phyloP scores from a whole-genome alignment of 2,797 vertebrate genomes.

The Takifugu rubripes region DNA sequence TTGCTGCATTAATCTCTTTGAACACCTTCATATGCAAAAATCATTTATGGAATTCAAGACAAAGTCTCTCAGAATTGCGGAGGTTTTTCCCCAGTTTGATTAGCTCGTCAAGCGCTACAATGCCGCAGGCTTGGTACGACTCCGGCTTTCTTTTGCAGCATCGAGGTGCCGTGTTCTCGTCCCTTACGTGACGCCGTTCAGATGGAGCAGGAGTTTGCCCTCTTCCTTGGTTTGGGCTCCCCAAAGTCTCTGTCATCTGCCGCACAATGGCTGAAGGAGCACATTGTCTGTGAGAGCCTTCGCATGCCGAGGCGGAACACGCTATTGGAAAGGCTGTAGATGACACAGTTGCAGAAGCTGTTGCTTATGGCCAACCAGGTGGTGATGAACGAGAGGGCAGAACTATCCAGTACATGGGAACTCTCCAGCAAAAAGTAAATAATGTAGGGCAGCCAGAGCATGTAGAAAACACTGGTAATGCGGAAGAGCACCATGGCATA shows the following conservation, averaged over 20 bases:
- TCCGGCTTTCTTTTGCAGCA: constrained; percentile 17
- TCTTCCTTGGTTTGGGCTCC: constrained; percentile 90
- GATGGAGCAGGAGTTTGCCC: constrained; percentile 96
- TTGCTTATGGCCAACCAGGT: constrained; percentile 99
- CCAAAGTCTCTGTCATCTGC: constrained; percentile 84
- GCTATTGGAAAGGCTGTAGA: constrained; percentile 98
- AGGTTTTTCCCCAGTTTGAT: neutral
- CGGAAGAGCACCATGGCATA: constrained; percentile 98
- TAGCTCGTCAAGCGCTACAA: too few relatives aligned
- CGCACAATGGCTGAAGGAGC: constrained; percentile 81
- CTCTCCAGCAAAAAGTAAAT: constrained; percentile 98
- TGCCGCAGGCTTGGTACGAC: neutral
- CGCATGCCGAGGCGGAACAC: constrained; percentile 95
- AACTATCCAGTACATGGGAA: constrained; percentile 90
- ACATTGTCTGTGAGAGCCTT: constrained; percentile 92
- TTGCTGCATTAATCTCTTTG: constrained; percentile 24
- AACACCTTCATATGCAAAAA: constrained; percentile 31
- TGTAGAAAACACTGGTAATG: constrained; percentile 97
- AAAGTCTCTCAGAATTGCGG: constrained; percentile 15
- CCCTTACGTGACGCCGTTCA: constrained; percentile 52
- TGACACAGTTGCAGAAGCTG: constrained; percentile 99
- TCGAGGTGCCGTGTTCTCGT: neutral
- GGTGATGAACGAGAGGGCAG: constrained; percentile 92
- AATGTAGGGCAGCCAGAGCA: constrained; percentile 98
- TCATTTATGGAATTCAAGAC: constrained; percentile 23